phyloP scores from a whole-genome alignment of 2,888 invertebrate species.

The Leptopilina drosophilae region DNA sequence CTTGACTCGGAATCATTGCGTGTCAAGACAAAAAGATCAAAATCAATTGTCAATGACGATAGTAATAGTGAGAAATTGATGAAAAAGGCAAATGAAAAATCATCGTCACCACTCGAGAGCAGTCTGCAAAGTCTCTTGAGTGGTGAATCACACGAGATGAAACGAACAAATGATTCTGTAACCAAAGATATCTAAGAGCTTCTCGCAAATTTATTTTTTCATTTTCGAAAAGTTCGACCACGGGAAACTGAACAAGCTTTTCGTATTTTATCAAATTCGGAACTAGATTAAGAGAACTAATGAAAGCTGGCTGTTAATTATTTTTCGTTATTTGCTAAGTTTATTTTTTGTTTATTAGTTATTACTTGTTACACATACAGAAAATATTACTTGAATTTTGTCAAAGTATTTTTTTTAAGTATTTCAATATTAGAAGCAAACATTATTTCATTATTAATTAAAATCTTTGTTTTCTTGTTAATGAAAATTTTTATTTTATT shows the following conservation, averaged over 20 bases:
- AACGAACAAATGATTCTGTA: conserved; percentile 1
- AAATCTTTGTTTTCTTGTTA: no score
- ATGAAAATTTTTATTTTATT: no score
- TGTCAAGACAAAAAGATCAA: conserved; percentile 29
- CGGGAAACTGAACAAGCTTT: not conserved
- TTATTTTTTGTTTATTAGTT: no score
- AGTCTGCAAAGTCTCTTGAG: conserved; percentile 65
- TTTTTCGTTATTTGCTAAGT: not conserved
- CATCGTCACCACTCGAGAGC: conserved; percentile 60
- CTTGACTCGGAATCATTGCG: conserved; percentile 51
- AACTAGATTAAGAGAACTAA: not conserved
- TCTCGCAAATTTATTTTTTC: not conserved
- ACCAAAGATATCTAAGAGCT: not conserved
- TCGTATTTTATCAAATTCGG: not conserved
- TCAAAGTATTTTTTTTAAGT: no score
- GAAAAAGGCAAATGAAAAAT: conserved; percentile 42
- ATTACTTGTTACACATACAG: no score
- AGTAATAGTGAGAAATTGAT: not conserved
- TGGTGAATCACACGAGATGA: conserved; percentile 54
- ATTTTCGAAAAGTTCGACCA: not conserved
- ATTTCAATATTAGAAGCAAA: no score
- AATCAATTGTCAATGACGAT: not conserved
- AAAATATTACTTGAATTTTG: no score
- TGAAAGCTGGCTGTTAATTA: not conserved
- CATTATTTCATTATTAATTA: no score